Conservation (phyloP, 2,888 invertebrate species). For the Plutella xylostella region DNA sequence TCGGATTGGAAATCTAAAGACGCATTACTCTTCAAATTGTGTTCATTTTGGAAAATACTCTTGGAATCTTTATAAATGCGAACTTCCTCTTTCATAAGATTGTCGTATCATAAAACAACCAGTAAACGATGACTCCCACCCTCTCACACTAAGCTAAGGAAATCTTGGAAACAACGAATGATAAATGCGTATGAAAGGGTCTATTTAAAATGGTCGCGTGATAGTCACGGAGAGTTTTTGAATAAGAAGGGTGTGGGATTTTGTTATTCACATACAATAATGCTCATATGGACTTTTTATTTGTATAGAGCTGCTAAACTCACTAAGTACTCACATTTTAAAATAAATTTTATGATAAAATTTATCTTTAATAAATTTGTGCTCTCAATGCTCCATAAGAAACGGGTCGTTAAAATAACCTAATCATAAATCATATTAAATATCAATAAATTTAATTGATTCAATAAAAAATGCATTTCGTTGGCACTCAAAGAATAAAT, state of each 20-base stretch:
- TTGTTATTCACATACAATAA: conserved; percentile 14
- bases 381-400: no score
- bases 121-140: conserved; percentile 28
- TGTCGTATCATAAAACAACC: conserved; percentile 25
- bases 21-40: conserved; percentile 63
- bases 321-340: no score
- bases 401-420: no score
- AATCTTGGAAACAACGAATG: conserved; percentile 16
- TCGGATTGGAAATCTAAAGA: conserved; percentile 51
- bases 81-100: conserved; percentile 35
- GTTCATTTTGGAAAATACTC: conserved; percentile 58
- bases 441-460: no score
- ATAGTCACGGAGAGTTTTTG: conserved; percentile 30
- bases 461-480: no score
- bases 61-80: conserved; percentile 63
- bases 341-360: no score
- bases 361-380: no score
- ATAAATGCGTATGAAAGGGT: conserved; percentile 19
- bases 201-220: conserved; percentile 34
- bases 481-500: no score
- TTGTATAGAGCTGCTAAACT: no score
- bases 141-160: conserved; percentile 18
- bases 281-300: no score
- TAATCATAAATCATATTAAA: no score
- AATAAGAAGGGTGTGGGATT: conserved; percentile 15